Evolutionary conservation across 1,140 invertebrate species (phyloP).

Genomic region (Sitobion miscanthi): DNA sequence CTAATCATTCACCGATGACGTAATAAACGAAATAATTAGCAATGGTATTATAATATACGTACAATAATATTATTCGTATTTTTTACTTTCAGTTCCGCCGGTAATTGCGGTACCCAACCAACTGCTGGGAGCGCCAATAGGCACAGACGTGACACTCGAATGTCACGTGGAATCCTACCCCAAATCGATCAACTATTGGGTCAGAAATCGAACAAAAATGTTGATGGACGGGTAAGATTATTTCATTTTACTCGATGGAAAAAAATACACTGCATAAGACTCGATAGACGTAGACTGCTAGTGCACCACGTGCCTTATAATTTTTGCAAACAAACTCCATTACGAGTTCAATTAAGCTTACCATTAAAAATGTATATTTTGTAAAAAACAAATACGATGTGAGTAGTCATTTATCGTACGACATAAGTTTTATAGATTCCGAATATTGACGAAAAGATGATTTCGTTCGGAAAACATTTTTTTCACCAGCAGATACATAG

Average conservation of each 20-base stretch:
- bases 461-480: neutral
- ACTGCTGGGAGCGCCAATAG: conserved; percentile 82
- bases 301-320: neutral
- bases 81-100: conserved; percentile 76
- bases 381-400: neutral
- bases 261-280: neutral
- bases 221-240: conserved; percentile 49
- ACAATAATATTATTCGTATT: neutral
- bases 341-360: neutral
- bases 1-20: neutral
- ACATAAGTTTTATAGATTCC: neutral
- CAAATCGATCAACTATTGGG: conserved; percentile 88
- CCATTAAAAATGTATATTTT: conserved; percentile 18
- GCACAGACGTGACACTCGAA: conserved; percentile 85
- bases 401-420: neutral
- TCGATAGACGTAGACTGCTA: neutral
- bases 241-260: neutral
- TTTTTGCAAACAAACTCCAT: neutral
- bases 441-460: conserved; percentile 17
- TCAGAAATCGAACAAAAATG: conserved; percentile 63
- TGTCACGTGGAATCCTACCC: conserved; percentile 90
- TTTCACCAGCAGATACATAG: neutral
- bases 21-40: neutral
- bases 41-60: neutral
- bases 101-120: conserved; percentile 89